Evolutionary conservation across 2,797 vertebrate species (phyloP).

Genomic region (Spinibarbus caldwelli): DNA sequence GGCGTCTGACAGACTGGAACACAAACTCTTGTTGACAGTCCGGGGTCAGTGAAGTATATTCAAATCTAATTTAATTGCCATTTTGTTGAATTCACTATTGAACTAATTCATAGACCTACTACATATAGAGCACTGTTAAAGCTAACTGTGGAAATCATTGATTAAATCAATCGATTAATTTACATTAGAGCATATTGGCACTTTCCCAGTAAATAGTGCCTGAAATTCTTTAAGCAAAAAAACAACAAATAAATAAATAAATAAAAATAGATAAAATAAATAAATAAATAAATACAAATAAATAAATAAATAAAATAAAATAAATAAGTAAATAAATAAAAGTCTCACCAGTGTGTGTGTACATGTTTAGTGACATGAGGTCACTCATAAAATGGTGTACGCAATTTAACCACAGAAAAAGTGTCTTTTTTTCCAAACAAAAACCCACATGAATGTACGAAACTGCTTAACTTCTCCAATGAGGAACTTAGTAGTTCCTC

Average conservation of each 20-base stretch:
- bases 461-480: constrained; percentile 4
- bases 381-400: neutral
- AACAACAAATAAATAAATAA: too few species aligned
- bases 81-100: neutral
- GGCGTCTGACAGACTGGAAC: neutral
- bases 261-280: too few species aligned
- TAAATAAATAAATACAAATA: too few species aligned
- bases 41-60: neutral
- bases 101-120: neutral
- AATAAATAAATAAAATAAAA: too few species aligned
- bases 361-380: neutral
- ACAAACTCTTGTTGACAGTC: neutral
- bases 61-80: neutral
- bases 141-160: neutral
- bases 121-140: neutral
- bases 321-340: too few species aligned
- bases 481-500: neutral
- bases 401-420: neutral
- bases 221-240: neutral
- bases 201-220: neutral
- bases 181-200: neutral
- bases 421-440: neutral
- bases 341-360: too few species aligned
- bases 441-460: neutral
- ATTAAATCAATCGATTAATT: neutral